Evolutionary conservation across 2,888 invertebrate species (phyloP), one percentile per base, ranked within the genome.

Genomic region (Coelinius sp.): DNA sequence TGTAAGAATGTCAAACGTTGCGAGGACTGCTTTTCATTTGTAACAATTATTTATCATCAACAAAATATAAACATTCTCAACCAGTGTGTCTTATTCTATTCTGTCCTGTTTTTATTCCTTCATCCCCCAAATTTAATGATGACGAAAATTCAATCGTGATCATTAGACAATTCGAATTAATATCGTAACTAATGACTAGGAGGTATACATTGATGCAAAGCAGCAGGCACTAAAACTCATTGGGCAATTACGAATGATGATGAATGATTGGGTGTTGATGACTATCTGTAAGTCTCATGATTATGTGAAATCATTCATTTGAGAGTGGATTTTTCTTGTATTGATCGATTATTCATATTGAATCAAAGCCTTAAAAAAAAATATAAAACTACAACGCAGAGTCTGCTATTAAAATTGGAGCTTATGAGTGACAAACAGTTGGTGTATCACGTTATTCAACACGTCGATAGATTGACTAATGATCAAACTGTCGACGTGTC

Each of bases 131-230:
- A 17, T 63, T 52, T 44, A 17, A 70, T 27, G 41, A 70, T 35
- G 44, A 64, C 64, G 38, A 65, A 25, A 41, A 70, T 66, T 56
- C 66, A 31, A 59, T 66, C 56, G 44, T 65, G 49, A 27, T 46
- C 20, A 59, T 31, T 41, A 38, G 44, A 38, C 10, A 53, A 53
- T 31, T 14, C 63, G 20, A n/a, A 49, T 49, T 52, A 24, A 53
- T 49, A 52, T 64, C 14, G 17, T 25, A 56, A 31, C 59, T 66
- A 71, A 41, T 44, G 53, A 31, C 66, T 71, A 66, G n/a, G n/a
- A n/a, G n/a, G n/a, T 25, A 49, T 46, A 66, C 71, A 71, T 59
- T 44, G 31, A 70, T 70, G 59, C 65, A 70, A 71, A 69, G 68
- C 63, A 35, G 63, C 71, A 71, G 46, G 71, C 71, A 71, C 66